Evolutionary conservation across 1,140 invertebrate genomes (phyloP), one percentile per base, ranked within the genome.

Genomic region (Bombus superbus): DNA sequence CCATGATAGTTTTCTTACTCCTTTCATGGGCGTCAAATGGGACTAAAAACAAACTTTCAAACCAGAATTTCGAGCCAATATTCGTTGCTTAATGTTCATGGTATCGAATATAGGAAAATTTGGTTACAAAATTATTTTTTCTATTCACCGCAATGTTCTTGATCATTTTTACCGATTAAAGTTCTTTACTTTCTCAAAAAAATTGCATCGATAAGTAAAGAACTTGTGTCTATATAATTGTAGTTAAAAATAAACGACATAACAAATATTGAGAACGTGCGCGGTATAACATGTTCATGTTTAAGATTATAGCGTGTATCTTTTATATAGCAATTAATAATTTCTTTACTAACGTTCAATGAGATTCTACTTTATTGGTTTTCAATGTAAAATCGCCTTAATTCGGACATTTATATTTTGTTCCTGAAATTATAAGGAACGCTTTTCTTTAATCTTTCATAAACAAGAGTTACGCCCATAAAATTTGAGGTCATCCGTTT

Each of bases 401-500:
- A 62, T 62, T 62, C 10, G 10, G 10, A 13, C 0, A 11, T 15
- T 38, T 53, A 53, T 53, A 15, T 35, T 38, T 71, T 11, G 10
- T 71, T 15, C 2, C 11, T 73, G 28, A 40, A 71, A 71, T 68
- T 40, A 40, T 40, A 71, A 40, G 4, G 4, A 28, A 8, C 3
- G 28, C 5, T 25, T 71, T 13, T 40, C 8, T 9, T 40, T 5
- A 25, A 32, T 47, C 18, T 35, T 74, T 53, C n/a, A 15, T 3
- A 44, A 74, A 32, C 42, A 74, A 25, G 5, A 3, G 42, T 22
- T 35, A 74, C 72, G n/a, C 72, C 72, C 72, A 76, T 59, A 18
- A 76, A 76, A 59, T 76, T 74, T 25, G 42, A 42, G 35, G n/a
- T 35, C 15, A 74, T 47, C 42, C 74, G 35, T 76, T 38, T 76